These are phyloP conservation scores for Hystrix brachyura DNA, from an alignment of 2,113 vertebrate genomes.

Conservation along the genomic window DNA sequence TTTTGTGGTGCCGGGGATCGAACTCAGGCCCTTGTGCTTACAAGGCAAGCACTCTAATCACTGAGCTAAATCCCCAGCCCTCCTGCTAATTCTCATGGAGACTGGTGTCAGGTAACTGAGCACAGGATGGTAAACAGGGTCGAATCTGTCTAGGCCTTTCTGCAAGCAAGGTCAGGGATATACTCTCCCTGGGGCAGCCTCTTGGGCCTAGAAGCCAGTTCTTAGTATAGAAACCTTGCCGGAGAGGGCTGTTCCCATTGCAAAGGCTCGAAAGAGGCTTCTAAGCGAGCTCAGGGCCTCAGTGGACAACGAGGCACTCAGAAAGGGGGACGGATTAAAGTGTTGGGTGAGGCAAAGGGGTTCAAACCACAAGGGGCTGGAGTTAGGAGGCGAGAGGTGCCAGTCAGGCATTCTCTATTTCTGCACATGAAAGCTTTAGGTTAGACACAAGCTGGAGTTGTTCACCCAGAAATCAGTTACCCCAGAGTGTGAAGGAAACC, in stretches of 20 bases:
- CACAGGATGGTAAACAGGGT: conserved; percentile 3
- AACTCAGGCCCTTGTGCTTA: too few relatives aligned
- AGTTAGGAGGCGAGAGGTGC: neutral
- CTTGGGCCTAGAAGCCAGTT: neutral
- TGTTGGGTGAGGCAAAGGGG: neutral
- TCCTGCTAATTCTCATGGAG: conserved; percentile 54
- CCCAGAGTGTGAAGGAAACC: neutral
- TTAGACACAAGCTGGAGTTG: neutral
- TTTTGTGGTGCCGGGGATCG: too few relatives aligned
- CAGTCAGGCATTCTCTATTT: neutral
- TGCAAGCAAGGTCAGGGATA: too few relatives aligned
- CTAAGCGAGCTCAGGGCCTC: neutral
- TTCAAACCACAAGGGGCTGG: neutral
- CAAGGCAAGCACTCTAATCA: too few relatives aligned
- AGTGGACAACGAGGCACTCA: neutral
- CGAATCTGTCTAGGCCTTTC: neutral
- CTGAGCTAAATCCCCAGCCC: too few relatives aligned
- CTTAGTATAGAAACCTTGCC: neutral
- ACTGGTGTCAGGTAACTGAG: conserved; percentile 46
- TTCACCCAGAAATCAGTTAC: neutral
- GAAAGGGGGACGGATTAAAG: neutral
- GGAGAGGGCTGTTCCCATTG: neutral
- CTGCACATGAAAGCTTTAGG: neutral
- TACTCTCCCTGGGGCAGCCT: neutral
- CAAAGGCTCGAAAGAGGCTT: neutral